These are phyloP conservation scores for Rhamnusium bicolor DNA, from an alignment of 2,888 invertebrate genomes.

Conservation along the genomic window DNA sequence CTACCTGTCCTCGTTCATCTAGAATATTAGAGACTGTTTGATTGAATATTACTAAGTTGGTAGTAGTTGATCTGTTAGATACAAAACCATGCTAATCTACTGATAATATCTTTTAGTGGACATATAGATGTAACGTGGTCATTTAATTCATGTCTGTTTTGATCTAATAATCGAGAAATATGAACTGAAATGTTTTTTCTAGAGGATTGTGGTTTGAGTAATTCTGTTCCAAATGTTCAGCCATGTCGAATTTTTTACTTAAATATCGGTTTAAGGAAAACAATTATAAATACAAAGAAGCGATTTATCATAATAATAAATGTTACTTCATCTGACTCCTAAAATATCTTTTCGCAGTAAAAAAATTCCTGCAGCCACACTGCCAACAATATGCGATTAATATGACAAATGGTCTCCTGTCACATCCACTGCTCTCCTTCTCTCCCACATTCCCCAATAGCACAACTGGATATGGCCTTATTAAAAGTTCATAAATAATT, in stretches of 20 bases:
- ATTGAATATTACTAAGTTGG: too few relatives aligned
- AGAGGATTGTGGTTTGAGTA: background rate
- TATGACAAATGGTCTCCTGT: conserved; percentile 28
- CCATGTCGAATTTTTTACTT: background rate
- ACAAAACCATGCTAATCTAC: too few relatives aligned
- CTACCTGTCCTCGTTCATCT: too few relatives aligned
- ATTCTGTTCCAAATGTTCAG: background rate
- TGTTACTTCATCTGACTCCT: conserved; percentile 24
- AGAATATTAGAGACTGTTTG: too few relatives aligned
- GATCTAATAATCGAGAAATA: background rate
- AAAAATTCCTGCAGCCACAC: conserved; percentile 1
- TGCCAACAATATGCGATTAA: conserved; percentile 27
- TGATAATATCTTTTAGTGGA: too few relatives aligned
- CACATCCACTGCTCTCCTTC: conserved; percentile 12
- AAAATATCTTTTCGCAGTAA: conserved; percentile 3
- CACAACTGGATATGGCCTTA: background rate
- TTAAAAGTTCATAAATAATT: conserved; percentile 8
- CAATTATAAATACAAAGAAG: background rate
- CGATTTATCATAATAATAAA: conserved; percentile 27
- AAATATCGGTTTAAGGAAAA: background rate
- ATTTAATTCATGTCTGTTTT: background rate
- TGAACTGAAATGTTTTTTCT: background rate
- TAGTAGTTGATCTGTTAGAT: too few relatives aligned
- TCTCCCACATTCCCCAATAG: background rate
- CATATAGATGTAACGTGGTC: background rate